Evolutionary conservation across 92 coral and sea anemone species (phyloP), one percentile per base, ranked within the genome.

Genomic region (Phenganax stokvisi): DNA sequence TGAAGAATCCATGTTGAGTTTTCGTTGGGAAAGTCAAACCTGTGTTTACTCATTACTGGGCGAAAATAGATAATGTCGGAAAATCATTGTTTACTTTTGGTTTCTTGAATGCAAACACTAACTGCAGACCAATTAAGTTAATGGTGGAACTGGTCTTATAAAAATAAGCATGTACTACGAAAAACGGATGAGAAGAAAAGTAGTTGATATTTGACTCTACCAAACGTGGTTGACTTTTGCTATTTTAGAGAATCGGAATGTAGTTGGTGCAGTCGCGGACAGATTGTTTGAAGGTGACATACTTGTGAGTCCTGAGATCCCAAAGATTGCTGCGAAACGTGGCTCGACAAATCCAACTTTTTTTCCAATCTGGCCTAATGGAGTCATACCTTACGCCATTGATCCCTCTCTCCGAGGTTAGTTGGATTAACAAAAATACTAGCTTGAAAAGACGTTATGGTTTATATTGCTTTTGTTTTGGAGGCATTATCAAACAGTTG

Each of bases 211-310:
- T 44, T 57, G 1, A 56, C 30, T 37, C 16, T 9, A 17, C 3
- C 15, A 12, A 15, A 47, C 10, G 51, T 71, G 31, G 0, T 60
- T 12, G 0, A 3, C 47, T 76, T 27, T 72, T 31, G 51, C 51
- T 10, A 44, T 44, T 12, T 17, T 76, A 85, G 87, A 85, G 72
- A 85, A 85, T 37, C 47, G 71, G 60, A 82, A 82, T 29, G 75
- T 85, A 59, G 31, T 52, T 9, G 60, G 71, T 53, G 80, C 84
- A 28, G 12, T 56, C 68, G 28, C 72, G 31, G 51, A 12, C 31
- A 8, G 51, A 9, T 77, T 85, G 59, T 85, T 85, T 37, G 81
- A 85, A 74, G 88, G 88, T n/a, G 88, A 85, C 72, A 85, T 85
- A 81, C 72, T 80, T 25, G 54, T 80, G 12, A 61, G 74, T 0